Percentiles rank a stretch among this genome's conserved stretches.
Conservation (phyloP, 2,888 invertebrate species). For the Neria commutata region DNA sequence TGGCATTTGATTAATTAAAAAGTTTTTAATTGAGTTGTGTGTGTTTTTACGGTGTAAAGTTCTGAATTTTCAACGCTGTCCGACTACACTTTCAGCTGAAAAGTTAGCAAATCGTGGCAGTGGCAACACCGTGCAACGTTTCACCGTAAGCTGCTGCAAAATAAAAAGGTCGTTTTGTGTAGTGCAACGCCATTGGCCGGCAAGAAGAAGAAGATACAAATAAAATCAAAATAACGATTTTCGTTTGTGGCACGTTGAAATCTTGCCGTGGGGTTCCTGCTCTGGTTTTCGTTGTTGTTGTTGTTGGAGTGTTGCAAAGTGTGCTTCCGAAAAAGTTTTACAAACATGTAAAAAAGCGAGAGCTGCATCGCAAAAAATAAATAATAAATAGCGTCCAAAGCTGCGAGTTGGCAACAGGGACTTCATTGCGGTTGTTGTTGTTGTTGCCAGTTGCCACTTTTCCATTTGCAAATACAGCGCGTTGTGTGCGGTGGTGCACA, state of each 20-base stretch:
- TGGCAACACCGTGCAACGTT: background rate
- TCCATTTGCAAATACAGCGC: no score
- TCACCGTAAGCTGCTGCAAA: background rate
- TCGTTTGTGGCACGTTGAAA: no score
- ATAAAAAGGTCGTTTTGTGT: no score
- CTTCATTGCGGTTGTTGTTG: no score
- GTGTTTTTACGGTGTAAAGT: conserved; percentile 17
- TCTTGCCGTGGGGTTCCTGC: background rate
- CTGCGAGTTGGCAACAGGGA: conserved; percentile 17
- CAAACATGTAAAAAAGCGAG: no score
- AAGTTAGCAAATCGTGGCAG: background rate
- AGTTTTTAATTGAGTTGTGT: conserved; percentile 28
- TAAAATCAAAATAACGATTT: no score
- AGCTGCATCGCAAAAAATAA: background rate
- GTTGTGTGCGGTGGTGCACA: no score
- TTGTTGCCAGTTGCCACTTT: no score
- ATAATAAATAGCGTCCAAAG: background rate
- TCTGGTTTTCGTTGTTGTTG: no score
- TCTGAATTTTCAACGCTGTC: conserved; percentile 11
- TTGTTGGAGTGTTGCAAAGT: no score
- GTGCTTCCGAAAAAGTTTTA: no score
- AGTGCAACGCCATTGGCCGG: no score
- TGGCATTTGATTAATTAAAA: conserved; percentile 28
- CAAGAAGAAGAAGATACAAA: background rate
- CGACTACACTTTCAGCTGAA: background rate